Conservation (phyloP, 2,888 invertebrate species). For the Carterocephalus palaemon region DNA sequence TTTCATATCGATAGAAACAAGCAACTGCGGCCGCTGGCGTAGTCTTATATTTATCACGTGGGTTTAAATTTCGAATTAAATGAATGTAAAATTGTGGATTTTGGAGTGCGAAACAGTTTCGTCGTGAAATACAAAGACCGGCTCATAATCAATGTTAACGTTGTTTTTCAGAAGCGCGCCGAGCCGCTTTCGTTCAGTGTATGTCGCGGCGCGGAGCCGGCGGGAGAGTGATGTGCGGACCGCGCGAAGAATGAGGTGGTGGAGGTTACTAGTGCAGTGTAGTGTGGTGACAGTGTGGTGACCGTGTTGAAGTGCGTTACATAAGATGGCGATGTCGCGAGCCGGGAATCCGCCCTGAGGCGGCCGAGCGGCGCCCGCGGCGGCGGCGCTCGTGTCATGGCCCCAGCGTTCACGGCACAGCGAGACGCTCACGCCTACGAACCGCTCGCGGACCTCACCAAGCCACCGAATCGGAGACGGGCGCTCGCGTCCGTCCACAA, state of each 20-base stretch:
- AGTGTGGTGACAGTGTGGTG: conserved; percentile 57
- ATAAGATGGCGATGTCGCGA: conserved; percentile 64
- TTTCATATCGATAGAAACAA: conserved; percentile 68
- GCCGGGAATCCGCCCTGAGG: conserved; percentile 62
- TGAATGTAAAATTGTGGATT: conserved; percentile 39
- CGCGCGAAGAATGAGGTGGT: conserved; percentile 37
- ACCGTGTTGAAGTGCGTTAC: conserved; percentile 51
- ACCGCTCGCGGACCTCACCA: conserved; percentile 48
- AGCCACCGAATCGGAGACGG: conserved; percentile 55
- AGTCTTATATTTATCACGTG: conserved; percentile 77
- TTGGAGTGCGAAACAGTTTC: conserved; percentile 31
- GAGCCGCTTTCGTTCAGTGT: conserved; percentile 43
- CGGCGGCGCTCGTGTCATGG: conserved; percentile 88
- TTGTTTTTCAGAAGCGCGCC: conserved; percentile 72
- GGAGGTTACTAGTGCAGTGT: conserved; percentile 39
- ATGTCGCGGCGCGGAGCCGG: conserved; percentile 57
- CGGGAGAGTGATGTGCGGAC: conserved; percentile 55
- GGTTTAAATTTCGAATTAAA: conserved; percentile 70
- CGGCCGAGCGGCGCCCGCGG: conserved; percentile 67
- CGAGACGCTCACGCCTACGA: conserved; percentile 60
- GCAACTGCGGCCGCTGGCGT: conserved; percentile 69
- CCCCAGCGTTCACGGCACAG: conserved; percentile 93
- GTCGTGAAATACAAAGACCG: conserved; percentile 52
- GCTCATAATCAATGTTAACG: conserved; percentile 58
- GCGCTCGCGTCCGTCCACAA: conserved; percentile 75